A percentile compares a stretch with the other conserved stretches of the same genome.
These are phyloP conservation scores for Chaitophorus viminalis DNA, from an alignment of 2,888 invertebrate genomes.

Conservation along the genomic window DNA sequence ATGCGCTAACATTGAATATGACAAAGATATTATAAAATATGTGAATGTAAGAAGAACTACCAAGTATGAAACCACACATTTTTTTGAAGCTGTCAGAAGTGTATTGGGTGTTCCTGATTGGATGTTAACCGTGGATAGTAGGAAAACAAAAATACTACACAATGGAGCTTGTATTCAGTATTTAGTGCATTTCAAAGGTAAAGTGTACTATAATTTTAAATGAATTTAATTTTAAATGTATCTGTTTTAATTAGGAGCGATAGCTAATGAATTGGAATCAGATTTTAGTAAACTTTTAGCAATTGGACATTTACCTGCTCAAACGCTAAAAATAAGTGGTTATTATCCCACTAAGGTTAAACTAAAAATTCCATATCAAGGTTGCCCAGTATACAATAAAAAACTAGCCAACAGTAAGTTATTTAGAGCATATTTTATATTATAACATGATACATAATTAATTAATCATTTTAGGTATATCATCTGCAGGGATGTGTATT, in stretches of 20 bases:
- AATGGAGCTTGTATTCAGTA: slow-evolving; percentile 85
- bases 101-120: slow-evolving; percentile 90
- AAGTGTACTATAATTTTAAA: neutral
- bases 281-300: slow-evolving; percentile 82
- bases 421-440: neutral
- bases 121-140: slow-evolving; percentile 86
- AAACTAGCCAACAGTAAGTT: slow-evolving; percentile 52
- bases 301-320: slow-evolving; percentile 78
- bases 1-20: slow-evolving; percentile 91
- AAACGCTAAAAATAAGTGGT: slow-evolving; percentile 82
- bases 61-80: slow-evolving; percentile 87
- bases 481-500: slow-evolving; percentile 26
- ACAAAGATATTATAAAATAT: slow-evolving; percentile 89
- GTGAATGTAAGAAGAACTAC: slow-evolving; percentile 88
- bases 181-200: slow-evolving; percentile 84
- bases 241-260: slow-evolving; percentile 72
- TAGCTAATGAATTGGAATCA: slow-evolving; percentile 81
- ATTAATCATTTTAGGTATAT: slow-evolving; percentile 28
- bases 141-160: slow-evolving; percentile 81
- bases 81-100: slow-evolving; percentile 81
- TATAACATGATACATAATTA: neutral
- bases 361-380: slow-evolving; percentile 80
- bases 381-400: slow-evolving; percentile 71
- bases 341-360: slow-evolving; percentile 71
- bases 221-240: neutral